Evolutionary conservation across 2,797 vertebrate genomes (phyloP), one percentile per base, ranked within the genome.

Genomic region (Cuniculus paca): DNA sequence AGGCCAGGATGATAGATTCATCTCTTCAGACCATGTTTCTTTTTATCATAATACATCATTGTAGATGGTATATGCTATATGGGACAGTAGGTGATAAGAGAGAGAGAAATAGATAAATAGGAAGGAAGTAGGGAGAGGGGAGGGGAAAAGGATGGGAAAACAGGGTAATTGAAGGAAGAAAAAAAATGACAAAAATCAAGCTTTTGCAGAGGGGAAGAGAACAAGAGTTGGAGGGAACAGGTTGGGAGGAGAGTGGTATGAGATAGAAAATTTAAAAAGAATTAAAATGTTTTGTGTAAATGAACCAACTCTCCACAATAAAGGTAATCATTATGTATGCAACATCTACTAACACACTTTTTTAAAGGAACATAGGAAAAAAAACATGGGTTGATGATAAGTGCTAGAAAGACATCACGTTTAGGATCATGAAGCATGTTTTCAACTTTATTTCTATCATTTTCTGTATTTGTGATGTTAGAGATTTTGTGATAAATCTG

Each of bases 61-160:
- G 50, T 45, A 26, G 17, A 54, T 0, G 0, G 14, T 7, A 2
- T 4, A 28, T 36, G 17, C 58, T 16, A 3, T 56, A 42, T 34
- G 19, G 31, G 34, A 54, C 3, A 45, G 36, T 26, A 22, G 61
- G 60, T 58, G 45, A 70, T 31, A 20, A 65, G 19, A 36, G 45
- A 36, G 54, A 48, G 36, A 36, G 4, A 14, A 74, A 74, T 28
- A 74, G 24, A 45, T 45, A 45, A 42, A 28, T 26, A 74, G 22
- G 6, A 70, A 72, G 20, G 3, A 74, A 42, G 5, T 72, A 42
- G 10, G 24, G 17, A 42, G 19, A 42, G 65, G 13, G 36, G 36
- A 24, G 5, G 20, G 20, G 19, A 39, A 45, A 22, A 13, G 24
- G 26, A 74, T 2, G 42, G 22, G 6, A 28, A 28, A 72, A 39